Percentiles rank a stretch among this genome's conserved stretches.
phyloP scores from a whole-genome alignment of 1,140 invertebrate genomes.

The Chlorops oryzae region DNA sequence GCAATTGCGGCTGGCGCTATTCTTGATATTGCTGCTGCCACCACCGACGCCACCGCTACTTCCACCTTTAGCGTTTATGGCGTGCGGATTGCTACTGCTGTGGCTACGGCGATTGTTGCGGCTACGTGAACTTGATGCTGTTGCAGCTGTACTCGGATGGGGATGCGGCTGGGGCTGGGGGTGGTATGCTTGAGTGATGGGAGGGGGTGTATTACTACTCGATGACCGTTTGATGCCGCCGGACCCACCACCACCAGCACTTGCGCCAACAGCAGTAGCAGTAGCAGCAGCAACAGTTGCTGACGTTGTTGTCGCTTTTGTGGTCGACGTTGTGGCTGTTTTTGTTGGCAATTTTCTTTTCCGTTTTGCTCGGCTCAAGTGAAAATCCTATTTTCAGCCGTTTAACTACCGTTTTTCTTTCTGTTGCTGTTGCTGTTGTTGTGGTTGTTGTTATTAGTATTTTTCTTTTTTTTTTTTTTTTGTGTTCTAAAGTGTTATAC shows the following conservation, averaged over 20 bases:
- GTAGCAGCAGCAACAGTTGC: conserved; percentile 9
- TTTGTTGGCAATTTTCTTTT: conserved; percentile 7
- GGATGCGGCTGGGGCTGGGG: neutral
- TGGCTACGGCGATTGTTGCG: conserved; percentile 39
- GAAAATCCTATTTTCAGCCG: neutral
- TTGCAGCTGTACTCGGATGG: conserved; percentile 14
- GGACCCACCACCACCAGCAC: neutral
- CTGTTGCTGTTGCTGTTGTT: neutral
- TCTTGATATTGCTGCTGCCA: conserved; percentile 36
- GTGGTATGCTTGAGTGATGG: neutral
- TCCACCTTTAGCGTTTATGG: conserved; percentile 42
- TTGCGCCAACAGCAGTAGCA: conserved; percentile 5
- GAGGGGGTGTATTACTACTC: neutral
- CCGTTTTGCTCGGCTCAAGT: neutral
- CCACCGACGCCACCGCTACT: conserved; percentile 36
- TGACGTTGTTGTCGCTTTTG: conserved; percentile 3
- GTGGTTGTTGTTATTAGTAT: neutral
- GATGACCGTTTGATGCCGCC: neutral
- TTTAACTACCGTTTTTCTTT: neutral
- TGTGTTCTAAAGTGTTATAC: too few species aligned
- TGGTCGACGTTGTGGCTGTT: neutral
- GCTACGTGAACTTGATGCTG: conserved; percentile 28
- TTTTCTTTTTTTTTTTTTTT: neutral
- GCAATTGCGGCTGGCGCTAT: conserved; percentile 45
- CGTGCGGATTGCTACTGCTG: conserved; percentile 46